A percentile compares a stretch with the other conserved stretches of the same genome.
Evolutionary conservation across 2,797 vertebrate species (phyloP).

Genomic region (Acanthiza pusilla): DNA sequence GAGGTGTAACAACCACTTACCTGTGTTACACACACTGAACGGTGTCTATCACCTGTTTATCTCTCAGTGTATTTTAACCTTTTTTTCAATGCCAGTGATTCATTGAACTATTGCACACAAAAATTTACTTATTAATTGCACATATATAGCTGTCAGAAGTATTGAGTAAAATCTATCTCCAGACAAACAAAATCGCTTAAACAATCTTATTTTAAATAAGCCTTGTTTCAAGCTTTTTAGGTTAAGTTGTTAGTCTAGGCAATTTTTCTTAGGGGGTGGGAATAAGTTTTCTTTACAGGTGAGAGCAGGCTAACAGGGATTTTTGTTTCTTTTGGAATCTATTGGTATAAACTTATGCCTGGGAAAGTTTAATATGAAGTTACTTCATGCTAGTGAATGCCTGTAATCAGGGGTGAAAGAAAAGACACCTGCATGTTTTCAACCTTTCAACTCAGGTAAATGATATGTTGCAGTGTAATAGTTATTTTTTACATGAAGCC

Average conservation of each 20-base stretch:
- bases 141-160: not conserved
- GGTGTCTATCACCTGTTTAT: not conserved
- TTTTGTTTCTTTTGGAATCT: not conserved
- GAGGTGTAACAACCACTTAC: not conserved
- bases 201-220: not conserved
- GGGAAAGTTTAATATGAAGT: not conserved
- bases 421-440: not conserved
- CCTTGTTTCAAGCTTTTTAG: not conserved
- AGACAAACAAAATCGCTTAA: not conserved
- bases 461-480: not conserved
- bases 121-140: not conserved
- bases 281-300: not conserved
- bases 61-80: not conserved
- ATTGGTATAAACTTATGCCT: not conserved
- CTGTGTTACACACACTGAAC: not conserved
- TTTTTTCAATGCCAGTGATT: not conserved
- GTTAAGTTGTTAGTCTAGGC: not conserved
- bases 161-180: not conserved
- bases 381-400: not conserved
- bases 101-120: not conserved
- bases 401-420: not conserved
- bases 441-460: not conserved
- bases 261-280: not conserved
- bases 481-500: not conserved
- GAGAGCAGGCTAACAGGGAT: not conserved